Conservation (phyloP, 2,888 invertebrate genomes). For the Cephus pygmeus region DNA sequence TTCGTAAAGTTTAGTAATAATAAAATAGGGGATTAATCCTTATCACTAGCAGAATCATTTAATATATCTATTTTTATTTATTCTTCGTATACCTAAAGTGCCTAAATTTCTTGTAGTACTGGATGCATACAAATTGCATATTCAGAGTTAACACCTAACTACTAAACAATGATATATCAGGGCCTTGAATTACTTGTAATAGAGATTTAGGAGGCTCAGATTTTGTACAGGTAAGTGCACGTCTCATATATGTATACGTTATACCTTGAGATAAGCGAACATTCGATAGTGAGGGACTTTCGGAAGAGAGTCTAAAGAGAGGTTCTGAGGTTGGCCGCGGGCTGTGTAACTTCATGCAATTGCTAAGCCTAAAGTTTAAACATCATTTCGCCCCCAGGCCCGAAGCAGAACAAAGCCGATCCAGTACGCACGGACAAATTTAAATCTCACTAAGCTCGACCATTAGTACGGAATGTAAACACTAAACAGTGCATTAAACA, state of each 20-base stretch:
- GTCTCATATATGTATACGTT: neutral
- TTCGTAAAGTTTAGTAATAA: no score
- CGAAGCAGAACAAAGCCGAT: slow-evolving; percentile 30
- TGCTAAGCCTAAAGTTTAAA: slow-evolving; percentile 27
- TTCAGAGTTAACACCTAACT: no score
- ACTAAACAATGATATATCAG: neutral
- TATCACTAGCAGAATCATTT: no score
- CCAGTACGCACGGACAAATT: slow-evolving; percentile 56
- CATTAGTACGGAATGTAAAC: slow-evolving; percentile 65
- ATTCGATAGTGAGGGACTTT: no score
- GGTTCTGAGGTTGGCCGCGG: slow-evolving; percentile 28
- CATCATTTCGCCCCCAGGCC: slow-evolving; percentile 25
- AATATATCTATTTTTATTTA: no score
- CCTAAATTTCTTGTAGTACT: no score
- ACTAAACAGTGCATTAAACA: slow-evolving; percentile 63
- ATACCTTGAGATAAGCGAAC: no score
- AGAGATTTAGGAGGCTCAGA: neutral
- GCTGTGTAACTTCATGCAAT: slow-evolving; percentile 52
- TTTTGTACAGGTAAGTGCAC: neutral
- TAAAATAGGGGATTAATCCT: no score
- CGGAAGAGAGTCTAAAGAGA: no score
- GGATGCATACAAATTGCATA: no score
- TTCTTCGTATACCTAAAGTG: no score
- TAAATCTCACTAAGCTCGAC: slow-evolving; percentile 65
- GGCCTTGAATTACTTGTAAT: no score